Conservation (phyloP, 2,888 invertebrate genomes). For the Xanthia icteritia region DNA sequence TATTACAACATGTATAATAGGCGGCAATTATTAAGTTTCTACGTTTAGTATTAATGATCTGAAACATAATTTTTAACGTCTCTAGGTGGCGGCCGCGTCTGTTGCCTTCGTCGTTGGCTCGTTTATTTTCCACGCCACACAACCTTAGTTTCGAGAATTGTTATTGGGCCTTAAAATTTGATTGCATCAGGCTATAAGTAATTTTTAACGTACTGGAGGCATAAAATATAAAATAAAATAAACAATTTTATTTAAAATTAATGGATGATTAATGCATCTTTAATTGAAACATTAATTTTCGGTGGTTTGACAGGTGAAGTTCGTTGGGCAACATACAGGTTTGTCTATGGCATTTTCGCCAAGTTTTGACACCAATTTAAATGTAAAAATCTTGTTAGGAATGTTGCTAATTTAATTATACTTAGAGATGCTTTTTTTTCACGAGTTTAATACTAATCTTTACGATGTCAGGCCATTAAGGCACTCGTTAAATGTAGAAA, state of each 20-base stretch:
- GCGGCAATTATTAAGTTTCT: slow-evolving; percentile 85
- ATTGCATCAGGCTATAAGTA: slow-evolving; percentile 53
- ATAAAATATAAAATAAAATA: slow-evolving; percentile 32
- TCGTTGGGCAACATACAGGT: slow-evolving; percentile 58
- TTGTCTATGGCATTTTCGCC: slow-evolving; percentile 46
- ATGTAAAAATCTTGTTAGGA: slow-evolving; percentile 69
- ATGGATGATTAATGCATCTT: slow-evolving; percentile 50
- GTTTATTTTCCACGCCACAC: slow-evolving; percentile 60
- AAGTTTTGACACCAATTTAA: slow-evolving; percentile 63
- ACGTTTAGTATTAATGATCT: slow-evolving; percentile 85
- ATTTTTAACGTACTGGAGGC: slow-evolving; percentile 28
- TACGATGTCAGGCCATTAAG: slow-evolving; percentile 44
- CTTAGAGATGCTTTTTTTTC: slow-evolving; percentile 46
- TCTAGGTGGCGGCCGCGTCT: slow-evolving; percentile 68
- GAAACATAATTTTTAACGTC: slow-evolving; percentile 81
- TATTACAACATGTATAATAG: slow-evolving; percentile 81
- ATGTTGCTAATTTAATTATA: slow-evolving; percentile 71
- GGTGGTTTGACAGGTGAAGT: slow-evolving; percentile 24
- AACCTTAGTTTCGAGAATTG: slow-evolving; percentile 58
- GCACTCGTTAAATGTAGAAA: slow-evolving; percentile 38
- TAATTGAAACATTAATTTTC: slow-evolving; percentile 46
- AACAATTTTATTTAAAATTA: slow-evolving; percentile 51
- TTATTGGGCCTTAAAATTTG: slow-evolving; percentile 64
- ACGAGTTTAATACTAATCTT: slow-evolving; percentile 54
- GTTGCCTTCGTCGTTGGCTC: slow-evolving; percentile 46